Conservation (phyloP, 2,113 vertebrate genomes). For the Actinemys pallida region DNA sequence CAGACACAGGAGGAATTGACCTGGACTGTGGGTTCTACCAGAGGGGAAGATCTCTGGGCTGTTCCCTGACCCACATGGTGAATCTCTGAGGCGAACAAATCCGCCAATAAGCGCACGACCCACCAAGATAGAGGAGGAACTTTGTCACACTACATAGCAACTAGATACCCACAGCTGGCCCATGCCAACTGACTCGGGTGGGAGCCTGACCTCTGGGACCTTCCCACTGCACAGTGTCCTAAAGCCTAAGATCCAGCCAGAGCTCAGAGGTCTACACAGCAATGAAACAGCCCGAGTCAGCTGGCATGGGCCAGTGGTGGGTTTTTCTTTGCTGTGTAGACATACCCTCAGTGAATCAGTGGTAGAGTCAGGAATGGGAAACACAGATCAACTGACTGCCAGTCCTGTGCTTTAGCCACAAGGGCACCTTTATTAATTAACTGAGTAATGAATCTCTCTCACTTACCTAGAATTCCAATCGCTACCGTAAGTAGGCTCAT, state of each 20-base stretch:
- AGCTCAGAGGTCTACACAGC: neutral
- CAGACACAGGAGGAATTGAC: too few relatives aligned
- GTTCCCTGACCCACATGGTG: too few relatives aligned
- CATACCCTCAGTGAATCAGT: neutral
- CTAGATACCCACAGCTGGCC: too few relatives aligned
- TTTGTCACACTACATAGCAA: too few relatives aligned
- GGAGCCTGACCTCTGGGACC: too few relatives aligned
- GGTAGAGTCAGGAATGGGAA: neutral
- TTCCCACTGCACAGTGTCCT: neutral
- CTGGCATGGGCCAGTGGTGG: neutral
- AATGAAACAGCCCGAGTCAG: neutral
- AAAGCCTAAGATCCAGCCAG: neutral
- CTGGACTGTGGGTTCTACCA: too few relatives aligned
- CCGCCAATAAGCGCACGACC: too few relatives aligned
- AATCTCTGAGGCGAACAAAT: too few relatives aligned
- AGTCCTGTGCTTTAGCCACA: neutral
- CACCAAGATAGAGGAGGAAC: too few relatives aligned
- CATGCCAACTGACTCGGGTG: too few relatives aligned
- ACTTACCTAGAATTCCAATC: neutral
- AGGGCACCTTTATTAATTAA: neutral
- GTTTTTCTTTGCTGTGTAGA: neutral
- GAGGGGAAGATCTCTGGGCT: too few relatives aligned
- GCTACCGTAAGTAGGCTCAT: neutral
- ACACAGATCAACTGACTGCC: neutral
- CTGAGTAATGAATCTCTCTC: neutral